phyloP scores from a whole-genome alignment of 2,113 vertebrate species.

The Empidonax alnorum region DNA sequence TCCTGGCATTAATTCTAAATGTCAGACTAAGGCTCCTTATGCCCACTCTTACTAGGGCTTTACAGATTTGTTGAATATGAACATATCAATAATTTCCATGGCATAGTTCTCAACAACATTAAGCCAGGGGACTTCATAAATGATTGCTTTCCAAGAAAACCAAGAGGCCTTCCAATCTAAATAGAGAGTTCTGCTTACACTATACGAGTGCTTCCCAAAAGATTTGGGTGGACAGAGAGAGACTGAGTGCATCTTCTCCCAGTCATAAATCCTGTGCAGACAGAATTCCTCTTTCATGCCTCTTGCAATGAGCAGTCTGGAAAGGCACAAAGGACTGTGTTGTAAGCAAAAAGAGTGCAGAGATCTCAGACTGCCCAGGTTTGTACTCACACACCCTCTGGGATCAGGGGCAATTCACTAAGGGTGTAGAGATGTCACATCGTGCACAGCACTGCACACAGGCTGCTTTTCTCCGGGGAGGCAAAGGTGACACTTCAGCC shows the following conservation, averaged over 20 bases:
- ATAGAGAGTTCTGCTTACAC: not conserved
- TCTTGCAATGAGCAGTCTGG: not conserved
- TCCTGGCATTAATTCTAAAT: not conserved
- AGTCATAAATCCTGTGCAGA: not conserved
- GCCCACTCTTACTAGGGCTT: not conserved
- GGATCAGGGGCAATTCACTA: not conserved
- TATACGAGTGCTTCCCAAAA: not conserved
- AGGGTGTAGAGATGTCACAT: accelerated
- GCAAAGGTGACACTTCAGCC: not conserved
- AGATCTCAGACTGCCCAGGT: not conserved
- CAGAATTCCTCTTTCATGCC: not conserved
- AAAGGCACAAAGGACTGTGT: not conserved
- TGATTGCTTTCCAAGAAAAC: conserved; percentile 24
- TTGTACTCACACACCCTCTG: not conserved
- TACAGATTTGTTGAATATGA: not conserved
- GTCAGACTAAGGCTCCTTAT: not conserved
- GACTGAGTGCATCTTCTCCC: not conserved
- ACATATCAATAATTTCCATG: conserved; percentile 26
- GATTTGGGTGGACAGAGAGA: not conserved
- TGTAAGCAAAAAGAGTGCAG: not conserved
- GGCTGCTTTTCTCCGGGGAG: not conserved
- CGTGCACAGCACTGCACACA: not conserved
- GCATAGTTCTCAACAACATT: not conserved
- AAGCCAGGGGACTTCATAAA: not conserved
- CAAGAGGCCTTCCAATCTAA: conserved; percentile 23